Conservation (phyloP, 2,888 invertebrate species). For the Digitonthophagus gazella region DNA sequence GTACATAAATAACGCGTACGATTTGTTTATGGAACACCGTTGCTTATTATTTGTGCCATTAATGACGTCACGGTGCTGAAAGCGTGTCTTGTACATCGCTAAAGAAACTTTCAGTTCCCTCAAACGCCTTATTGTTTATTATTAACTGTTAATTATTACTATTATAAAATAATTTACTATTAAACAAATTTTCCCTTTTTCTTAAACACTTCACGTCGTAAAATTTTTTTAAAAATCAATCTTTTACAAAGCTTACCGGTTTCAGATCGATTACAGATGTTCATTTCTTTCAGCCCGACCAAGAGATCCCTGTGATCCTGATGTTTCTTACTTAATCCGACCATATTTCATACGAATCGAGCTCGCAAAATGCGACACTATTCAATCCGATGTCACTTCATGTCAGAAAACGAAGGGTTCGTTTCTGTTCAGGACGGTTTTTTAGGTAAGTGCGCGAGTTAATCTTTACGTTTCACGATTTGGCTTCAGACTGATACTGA, state of each 20-base stretch:
- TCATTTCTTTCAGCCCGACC: conserved; percentile 41
- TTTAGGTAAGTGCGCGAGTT: background rate
- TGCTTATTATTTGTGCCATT: background rate
- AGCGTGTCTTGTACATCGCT: background rate
- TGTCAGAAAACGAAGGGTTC: background rate
- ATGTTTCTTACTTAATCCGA: conserved; percentile 39
- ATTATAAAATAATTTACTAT: no score
- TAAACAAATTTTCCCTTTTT: no score
- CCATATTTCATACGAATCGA: conserved; percentile 31
- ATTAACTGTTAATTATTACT: no score
- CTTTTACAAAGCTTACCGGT: conserved; percentile 38
- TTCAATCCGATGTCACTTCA: conserved; percentile 3
- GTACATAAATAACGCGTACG: background rate
- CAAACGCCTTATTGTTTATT: background rate
- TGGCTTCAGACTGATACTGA: conserved; percentile 29
- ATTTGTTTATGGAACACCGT: background rate
- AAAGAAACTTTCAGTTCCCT: background rate
- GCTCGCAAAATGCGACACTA: background rate
- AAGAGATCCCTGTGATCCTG: conserved; percentile 40
- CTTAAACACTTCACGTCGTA: background rate
- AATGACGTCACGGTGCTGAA: background rate
- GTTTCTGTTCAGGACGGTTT: background rate
- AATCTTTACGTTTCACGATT: conserved; percentile 9
- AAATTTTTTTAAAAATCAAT: background rate
- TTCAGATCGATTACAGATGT: conserved; percentile 36